These are phyloP conservation scores for Diogma glabrata DNA, from an alignment of 2,888 invertebrate species.

Conservation along the genomic window DNA sequence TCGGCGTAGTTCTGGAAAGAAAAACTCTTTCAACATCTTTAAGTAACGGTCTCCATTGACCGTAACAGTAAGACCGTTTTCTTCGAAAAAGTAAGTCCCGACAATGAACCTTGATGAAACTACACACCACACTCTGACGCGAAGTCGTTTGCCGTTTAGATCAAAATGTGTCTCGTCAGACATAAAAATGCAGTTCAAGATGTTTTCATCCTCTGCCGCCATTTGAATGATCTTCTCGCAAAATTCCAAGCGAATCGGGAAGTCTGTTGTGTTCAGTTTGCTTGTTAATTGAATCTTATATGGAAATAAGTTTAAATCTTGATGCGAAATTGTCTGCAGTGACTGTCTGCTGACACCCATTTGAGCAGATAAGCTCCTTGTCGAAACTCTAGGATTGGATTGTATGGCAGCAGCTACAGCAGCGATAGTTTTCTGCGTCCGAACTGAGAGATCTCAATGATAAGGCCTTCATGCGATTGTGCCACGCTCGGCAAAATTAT, in stretches of 20 bases:
- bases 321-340: too few relatives aligned
- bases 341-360: too few relatives aligned
- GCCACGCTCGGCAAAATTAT: slow-evolving; percentile 14
- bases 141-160: too few relatives aligned
- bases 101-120: neutral
- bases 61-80: neutral
- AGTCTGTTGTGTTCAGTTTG: neutral
- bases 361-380: neutral
- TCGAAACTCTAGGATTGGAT: neutral
- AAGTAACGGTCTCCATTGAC: neutral
- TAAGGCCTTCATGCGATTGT: slow-evolving; percentile 13
- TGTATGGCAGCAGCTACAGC: neutral
- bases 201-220: neutral
- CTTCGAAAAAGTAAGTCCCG: neutral
- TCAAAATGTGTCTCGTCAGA: neutral
- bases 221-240: neutral
- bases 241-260: neutral
- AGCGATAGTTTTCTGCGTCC: neutral
- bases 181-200: neutral
- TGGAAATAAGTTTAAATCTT: neutral
- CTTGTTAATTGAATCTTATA: neutral
- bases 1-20: slow-evolving; percentile 11
- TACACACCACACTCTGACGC: neutral
- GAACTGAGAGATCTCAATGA: neutral
- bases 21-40: slow-evolving; percentile 8